Evolutionary conservation across 2,888 invertebrate genomes (phyloP).

Genomic region (Chrysomela aeneicollis): DNA sequence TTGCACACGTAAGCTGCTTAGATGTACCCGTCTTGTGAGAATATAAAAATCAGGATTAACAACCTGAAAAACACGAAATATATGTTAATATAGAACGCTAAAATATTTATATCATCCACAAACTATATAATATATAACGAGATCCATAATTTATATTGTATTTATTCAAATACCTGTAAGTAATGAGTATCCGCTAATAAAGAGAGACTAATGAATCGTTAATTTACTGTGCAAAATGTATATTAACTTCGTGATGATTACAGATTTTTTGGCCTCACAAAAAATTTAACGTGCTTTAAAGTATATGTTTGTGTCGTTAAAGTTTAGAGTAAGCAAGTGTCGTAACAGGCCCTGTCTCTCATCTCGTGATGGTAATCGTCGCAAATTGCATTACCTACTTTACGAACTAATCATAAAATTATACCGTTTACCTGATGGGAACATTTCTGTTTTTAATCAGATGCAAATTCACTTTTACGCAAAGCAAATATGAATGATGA

Average conservation of each 20-base stretch:
- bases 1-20: constrained; percentile 48
- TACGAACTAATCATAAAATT: background rate
- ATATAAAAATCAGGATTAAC: background rate
- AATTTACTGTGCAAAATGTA: background rate
- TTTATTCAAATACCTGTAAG: background rate
- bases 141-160: no score
- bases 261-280: background rate
- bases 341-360: background rate
- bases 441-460: background rate
- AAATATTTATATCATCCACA: no score
- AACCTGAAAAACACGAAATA: background rate
- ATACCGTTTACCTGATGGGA: constrained; percentile 1
- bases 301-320: constrained; percentile 2
- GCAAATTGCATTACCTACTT: constrained; percentile 1
- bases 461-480: constrained; percentile 4
- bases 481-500: background rate
- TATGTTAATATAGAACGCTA: background rate
- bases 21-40: background rate
- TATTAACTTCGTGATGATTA: background rate
- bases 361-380: background rate
- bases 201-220: background rate
- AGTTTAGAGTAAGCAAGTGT: background rate
- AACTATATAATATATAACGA: no score
- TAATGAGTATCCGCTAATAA: background rate
- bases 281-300: background rate